phyloP scores from a whole-genome alignment of 2,888 invertebrate species.

The Cephus pulcher region DNA sequence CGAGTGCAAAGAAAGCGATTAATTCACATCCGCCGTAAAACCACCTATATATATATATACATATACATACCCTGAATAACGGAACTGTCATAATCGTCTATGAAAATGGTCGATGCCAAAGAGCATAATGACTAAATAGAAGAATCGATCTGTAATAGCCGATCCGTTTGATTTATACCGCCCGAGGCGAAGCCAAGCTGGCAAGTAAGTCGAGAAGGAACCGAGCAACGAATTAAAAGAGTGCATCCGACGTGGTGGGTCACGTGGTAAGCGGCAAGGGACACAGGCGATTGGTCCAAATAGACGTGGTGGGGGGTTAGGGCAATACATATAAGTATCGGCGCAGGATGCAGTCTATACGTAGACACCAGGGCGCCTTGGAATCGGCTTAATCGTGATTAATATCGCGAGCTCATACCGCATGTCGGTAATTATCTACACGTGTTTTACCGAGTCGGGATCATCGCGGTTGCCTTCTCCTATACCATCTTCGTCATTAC shows the following conservation, averaged over 20 bases:
- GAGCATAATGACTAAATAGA: not conserved
- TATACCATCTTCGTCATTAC: not conserved
- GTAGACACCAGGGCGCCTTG: slow-evolving; percentile 33
- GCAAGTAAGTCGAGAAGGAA: slow-evolving; percentile 1
- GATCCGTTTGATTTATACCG: slow-evolving; percentile 53
- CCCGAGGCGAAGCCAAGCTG: slow-evolving; percentile 15
- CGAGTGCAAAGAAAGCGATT: not conserved
- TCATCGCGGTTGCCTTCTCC: slow-evolving; percentile 9
- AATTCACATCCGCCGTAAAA: not conserved
- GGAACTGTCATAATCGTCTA: not conserved
- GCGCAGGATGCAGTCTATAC: slow-evolving; percentile 17
- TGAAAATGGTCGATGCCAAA: not conserved
- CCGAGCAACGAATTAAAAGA: not conserved
- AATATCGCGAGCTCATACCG: slow-evolving; percentile 50
- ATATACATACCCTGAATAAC: not conserved
- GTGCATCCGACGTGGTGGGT: not conserved
- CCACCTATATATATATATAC: not conserved
- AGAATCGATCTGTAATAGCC: slow-evolving; percentile 27
- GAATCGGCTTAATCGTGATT: slow-evolving; percentile 58
- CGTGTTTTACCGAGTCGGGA: slow-evolving; percentile 48
- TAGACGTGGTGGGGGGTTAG: slow-evolving; percentile 8
- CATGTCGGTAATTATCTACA: slow-evolving; percentile 55
- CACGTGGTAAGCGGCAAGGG: not conserved
- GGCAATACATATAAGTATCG: slow-evolving; percentile 20
- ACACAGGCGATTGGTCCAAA: not conserved